A percentile compares a stretch with the other conserved stretches of the same genome.
phyloP scores from a whole-genome alignment of 2,888 invertebrate genomes.

The Lasioglossum figueresi region DNA sequence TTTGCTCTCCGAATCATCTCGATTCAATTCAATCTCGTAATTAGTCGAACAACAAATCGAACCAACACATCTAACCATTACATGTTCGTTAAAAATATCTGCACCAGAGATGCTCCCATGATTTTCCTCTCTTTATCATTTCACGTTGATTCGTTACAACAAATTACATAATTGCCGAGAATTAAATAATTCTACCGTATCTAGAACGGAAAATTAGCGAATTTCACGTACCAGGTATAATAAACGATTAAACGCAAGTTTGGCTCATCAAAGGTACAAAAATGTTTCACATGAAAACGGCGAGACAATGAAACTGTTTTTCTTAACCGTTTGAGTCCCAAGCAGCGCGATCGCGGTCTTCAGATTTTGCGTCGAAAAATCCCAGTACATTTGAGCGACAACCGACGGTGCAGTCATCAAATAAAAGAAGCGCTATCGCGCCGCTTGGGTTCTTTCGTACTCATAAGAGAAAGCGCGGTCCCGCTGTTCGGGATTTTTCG shows the following conservation, averaged over 20 bases:
- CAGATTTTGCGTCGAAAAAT: no score
- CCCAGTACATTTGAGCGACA: no score
- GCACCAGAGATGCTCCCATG: not conserved
- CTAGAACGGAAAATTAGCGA: not conserved
- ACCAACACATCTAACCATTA: not conserved
- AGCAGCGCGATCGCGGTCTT: no score
- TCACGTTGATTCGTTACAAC: not conserved
- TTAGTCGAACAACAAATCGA: slow-evolving; percentile 13
- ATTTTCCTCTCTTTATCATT: not conserved
- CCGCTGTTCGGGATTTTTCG: no score
- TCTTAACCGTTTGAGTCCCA: no score
- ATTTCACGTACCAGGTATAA: not conserved
- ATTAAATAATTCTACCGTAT: not conserved
- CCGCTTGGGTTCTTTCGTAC: no score
- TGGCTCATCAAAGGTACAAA: no score
- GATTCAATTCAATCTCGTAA: slow-evolving; percentile 40
- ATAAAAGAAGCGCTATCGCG: no score
- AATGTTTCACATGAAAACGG: not conserved
- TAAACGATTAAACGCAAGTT: not conserved
- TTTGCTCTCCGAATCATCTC: slow-evolving; percentile 43
- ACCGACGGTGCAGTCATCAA: no score
- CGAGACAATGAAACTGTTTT: not conserved
- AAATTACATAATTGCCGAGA: not conserved
- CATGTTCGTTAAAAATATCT: not conserved
- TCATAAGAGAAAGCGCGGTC: no score